A percentile compares a stretch with the other conserved stretches of the same genome.
phyloP scores from a whole-genome alignment of 2,888 invertebrate genomes.

The Xanthorhoe designata region DNA sequence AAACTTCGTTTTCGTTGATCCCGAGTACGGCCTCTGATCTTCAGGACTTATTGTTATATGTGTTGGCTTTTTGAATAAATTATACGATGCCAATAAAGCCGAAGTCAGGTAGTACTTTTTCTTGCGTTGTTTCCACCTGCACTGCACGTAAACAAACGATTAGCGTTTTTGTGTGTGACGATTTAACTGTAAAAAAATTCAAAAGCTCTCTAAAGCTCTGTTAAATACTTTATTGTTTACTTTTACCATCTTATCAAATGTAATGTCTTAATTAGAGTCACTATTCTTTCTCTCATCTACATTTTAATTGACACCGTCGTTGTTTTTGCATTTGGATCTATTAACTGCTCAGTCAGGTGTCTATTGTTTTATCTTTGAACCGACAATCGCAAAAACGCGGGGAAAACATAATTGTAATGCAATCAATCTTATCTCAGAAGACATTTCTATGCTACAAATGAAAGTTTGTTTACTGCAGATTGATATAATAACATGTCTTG shows the following conservation, averaged over 20 bases:
- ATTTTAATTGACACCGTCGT: slow-evolving; percentile 28
- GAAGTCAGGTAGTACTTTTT: too few relatives aligned
- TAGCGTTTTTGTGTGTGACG: too few relatives aligned
- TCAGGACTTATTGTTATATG: too few relatives aligned
- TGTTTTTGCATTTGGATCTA: slow-evolving; percentile 31
- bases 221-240: not conserved
- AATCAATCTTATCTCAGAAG: slow-evolving; percentile 55
- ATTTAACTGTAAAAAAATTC: too few relatives aligned
- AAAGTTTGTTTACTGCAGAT: slow-evolving; percentile 65
- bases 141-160: too few relatives aligned
- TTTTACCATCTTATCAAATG: slow-evolving; percentile 12
- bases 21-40: too few relatives aligned
- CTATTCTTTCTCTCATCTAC: slow-evolving; percentile 24
- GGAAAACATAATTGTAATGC: slow-evolving; percentile 64
- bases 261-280: slow-evolving; percentile 20
- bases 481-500: slow-evolving; percentile 36
- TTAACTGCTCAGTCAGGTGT: slow-evolving; percentile 43
- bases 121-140: too few relatives aligned
- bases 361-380: slow-evolving; percentile 59
- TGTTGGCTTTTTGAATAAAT: too few relatives aligned
- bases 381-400: slow-evolving; percentile 63
- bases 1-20: too few relatives aligned
- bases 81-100: too few relatives aligned
- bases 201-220: too few relatives aligned
- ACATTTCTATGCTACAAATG: slow-evolving; percentile 66